Evolutionary conservation across 2,888 invertebrate genomes (phyloP).

Genomic region (Bibio marci): DNA sequence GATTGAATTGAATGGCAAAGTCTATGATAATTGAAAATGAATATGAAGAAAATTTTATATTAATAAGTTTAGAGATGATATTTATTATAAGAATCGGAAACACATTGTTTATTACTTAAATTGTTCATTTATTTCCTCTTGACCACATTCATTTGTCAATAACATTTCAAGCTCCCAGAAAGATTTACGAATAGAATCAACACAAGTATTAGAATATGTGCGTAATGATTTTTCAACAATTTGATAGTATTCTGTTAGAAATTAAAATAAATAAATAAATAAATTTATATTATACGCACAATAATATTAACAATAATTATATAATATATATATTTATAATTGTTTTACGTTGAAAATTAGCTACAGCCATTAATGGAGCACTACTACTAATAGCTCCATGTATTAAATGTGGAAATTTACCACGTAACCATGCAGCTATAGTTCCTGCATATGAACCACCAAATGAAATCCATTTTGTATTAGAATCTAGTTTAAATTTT

Average conservation of each 20-base stretch:
- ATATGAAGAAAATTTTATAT: conserved; percentile 10
- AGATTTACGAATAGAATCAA: conserved; percentile 43
- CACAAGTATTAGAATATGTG: conserved; percentile 50
- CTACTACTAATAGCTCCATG: conserved; percentile 76
- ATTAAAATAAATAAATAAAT: conserved; percentile 1
- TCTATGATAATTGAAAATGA: too few relatives aligned
- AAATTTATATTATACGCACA: too few relatives aligned
- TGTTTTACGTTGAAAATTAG: conserved; percentile 60
- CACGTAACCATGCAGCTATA: conserved; percentile 75
- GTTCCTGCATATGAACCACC: conserved; percentile 93
- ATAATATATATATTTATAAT: background rate
- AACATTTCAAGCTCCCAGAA: conserved; percentile 47
- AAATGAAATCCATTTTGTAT: conserved; percentile 72
- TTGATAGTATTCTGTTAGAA: conserved; percentile 57
- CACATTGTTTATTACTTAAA: conserved; percentile 59
- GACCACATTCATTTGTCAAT: conserved; percentile 41
- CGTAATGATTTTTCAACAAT: conserved; percentile 63
- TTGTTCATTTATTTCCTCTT: conserved; percentile 43
- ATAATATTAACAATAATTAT: too few relatives aligned
- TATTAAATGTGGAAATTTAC: conserved; percentile 77
- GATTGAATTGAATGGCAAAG: conserved; percentile 56
- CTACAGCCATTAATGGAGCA: conserved; percentile 70
- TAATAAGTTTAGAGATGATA: background rate
- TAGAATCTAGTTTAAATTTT: conserved; percentile 36
- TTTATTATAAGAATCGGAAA: background rate